phyloP scores from a whole-genome alignment of 2,797 vertebrate genomes.

The Apodemus agrarius region DNA sequence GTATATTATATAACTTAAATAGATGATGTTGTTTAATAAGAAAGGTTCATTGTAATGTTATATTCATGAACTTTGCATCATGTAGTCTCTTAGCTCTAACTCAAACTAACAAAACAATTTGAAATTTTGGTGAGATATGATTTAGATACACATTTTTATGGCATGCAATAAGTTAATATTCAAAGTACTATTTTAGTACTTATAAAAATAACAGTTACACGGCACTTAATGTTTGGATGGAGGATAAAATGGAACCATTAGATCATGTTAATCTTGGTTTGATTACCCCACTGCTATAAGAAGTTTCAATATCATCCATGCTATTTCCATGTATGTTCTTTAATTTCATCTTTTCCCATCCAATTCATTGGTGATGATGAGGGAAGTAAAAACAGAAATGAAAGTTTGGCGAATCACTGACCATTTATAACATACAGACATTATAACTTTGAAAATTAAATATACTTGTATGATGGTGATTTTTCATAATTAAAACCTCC shows the following conservation, averaged over 20 bases:
- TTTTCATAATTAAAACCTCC: background rate
- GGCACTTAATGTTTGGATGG: background rate
- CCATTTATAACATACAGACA: background rate
- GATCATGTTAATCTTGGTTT: background rate
- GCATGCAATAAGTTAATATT: background rate
- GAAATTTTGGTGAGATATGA: conserved; percentile 20
- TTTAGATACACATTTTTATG: background rate
- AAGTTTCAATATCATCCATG: conserved; percentile 3
- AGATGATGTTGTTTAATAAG: background rate
- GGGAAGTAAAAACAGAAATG: background rate
- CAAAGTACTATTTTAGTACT: background rate
- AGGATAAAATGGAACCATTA: background rate
- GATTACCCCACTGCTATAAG: background rate
- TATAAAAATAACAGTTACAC: background rate
- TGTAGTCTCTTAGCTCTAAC: background rate
- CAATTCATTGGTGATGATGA: background rate
- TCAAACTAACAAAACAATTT: background rate
- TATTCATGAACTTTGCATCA: background rate
- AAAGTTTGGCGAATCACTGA: background rate
- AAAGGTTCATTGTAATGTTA: background rate
- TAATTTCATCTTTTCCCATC: background rate
- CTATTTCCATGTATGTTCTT: background rate
- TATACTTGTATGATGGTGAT: background rate
- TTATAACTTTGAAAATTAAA: background rate
- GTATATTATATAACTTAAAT: background rate